phyloP scores from a whole-genome alignment of 2,113 vertebrate species.

The Callithrix jacchus region DNA sequence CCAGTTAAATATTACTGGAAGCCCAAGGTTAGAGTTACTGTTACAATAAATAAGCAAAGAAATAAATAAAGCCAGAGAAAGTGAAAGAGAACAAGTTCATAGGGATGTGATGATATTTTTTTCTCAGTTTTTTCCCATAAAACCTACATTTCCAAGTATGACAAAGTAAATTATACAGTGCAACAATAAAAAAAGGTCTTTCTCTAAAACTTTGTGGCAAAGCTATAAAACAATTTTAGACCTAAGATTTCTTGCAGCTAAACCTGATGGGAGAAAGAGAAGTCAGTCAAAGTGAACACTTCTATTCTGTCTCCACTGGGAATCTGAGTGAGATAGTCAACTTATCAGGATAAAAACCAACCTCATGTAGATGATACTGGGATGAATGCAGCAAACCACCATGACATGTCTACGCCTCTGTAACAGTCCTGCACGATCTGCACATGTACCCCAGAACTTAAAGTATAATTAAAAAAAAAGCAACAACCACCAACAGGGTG shows the following conservation, averaged over 20 bases:
- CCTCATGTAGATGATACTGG: too few species aligned
- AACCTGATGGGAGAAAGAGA: background rate
- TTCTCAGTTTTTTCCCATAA: background rate
- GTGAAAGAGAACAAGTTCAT: background rate
- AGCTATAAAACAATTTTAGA: background rate
- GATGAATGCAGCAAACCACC: too few species aligned
- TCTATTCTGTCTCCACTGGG: background rate
- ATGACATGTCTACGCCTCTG: too few species aligned
- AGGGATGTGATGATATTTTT: background rate
- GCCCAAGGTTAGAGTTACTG: background rate
- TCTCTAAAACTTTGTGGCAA: background rate
- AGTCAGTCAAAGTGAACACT: background rate
- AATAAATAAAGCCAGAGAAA: background rate
- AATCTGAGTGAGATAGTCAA: background rate
- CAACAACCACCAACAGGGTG: background rate
- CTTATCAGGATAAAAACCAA: background rate
- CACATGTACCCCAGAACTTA: too few species aligned
- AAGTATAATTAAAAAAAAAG: too few species aligned
- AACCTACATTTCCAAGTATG: background rate
- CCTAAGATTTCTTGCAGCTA: slow-evolving; percentile 39
- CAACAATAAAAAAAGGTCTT: background rate
- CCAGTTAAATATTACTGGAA: background rate
- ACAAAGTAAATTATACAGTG: background rate
- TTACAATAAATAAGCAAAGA: background rate
- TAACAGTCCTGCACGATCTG: too few species aligned